Base-by-base conservation (phyloP, 1,140 invertebrate genomes). In the Drosophila seguyi region DNA sequence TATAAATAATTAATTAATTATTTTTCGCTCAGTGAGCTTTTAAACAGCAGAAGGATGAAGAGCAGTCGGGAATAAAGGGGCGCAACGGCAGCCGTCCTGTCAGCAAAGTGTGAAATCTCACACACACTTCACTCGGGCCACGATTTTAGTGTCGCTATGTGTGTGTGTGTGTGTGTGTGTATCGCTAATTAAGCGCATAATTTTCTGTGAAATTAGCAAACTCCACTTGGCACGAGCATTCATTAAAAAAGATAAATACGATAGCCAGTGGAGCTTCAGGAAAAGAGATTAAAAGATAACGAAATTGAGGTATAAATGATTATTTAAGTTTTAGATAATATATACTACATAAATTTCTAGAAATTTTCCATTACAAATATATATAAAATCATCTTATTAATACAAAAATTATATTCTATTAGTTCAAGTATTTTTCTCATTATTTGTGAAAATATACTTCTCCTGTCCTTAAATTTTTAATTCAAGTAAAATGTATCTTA, bases 181-280 rank as follows among this genome's bases (percentile, higher is more conserved):
- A 57, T 69, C 67, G 57, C 84, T 88, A 88, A 87, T 83, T 87
- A 88, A 88, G 76, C 84, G 60, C 52, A 83, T 83, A 79, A 87
- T 80, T 80, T 75, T 74, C 60, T 55, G 52, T 76, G 52, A 71
- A 77, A 78, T 78, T 62, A 77, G 75, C 74, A 53, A 67, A 65
- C 62, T 75, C 75, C 77, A 79, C 63, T 66, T 79, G 57, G 68
- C 72, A 67, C 47, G 61, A 75, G 45, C 72, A 58, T 13, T 27
- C 39, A 25, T 47, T 45, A 50, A 69, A 69, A 27, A 27, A n/a
- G n/a, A 27, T 11, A n/a, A 50, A 69, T 22, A 34, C 41, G 67
- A 56, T 68, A 38, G 31, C 62, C 62, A 29, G 31, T 42, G 38
- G 45, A 27, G 29, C 29, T 34, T 22, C 14, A 22, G 20, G 7